Conservation (phyloP, 64 coral and sea anemone genomes). For the Actinia tenebrosa region DNA sequence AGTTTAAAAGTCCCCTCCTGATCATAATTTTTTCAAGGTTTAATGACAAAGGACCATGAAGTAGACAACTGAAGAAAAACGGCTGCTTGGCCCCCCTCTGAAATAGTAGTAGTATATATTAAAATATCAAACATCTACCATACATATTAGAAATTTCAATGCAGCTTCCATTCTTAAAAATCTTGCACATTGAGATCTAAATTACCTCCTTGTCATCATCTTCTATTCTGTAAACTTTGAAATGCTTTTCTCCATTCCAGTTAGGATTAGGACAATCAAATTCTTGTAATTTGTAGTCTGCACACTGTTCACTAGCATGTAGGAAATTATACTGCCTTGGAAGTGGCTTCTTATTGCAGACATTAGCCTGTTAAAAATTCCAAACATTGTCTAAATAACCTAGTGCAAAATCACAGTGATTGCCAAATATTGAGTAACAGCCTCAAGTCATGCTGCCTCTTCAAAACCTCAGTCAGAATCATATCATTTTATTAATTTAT, state of each 20-base stretch:
- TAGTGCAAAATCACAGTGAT: neutral
- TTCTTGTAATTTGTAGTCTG: neutral
- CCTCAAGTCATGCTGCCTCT: too few species aligned
- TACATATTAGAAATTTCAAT: too few species aligned
- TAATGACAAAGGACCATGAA: too few species aligned
- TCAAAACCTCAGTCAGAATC: too few species aligned
- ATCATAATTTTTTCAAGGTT: too few species aligned
- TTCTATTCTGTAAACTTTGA: neutral
- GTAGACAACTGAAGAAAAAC: too few species aligned
- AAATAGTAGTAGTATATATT: too few species aligned
- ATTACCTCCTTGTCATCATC: neutral
- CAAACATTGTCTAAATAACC: neutral
- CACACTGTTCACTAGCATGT: neutral
- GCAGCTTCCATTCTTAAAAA: neutral
- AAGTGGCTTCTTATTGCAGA: neutral
- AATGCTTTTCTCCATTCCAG: slow-evolving; percentile 8
- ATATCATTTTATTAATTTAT: too few species aligned
- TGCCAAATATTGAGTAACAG: too few species aligned
- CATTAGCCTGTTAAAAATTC: neutral
- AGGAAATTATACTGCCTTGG: neutral
- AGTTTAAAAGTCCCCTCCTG: too few species aligned
- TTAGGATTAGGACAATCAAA: neutral
- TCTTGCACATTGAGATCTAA: neutral
- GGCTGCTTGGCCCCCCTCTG: too few species aligned
- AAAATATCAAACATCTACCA: too few species aligned